phyloP scores from a whole-genome alignment of 2,797 vertebrate species.

The Pseudopleuronectes americanus region DNA sequence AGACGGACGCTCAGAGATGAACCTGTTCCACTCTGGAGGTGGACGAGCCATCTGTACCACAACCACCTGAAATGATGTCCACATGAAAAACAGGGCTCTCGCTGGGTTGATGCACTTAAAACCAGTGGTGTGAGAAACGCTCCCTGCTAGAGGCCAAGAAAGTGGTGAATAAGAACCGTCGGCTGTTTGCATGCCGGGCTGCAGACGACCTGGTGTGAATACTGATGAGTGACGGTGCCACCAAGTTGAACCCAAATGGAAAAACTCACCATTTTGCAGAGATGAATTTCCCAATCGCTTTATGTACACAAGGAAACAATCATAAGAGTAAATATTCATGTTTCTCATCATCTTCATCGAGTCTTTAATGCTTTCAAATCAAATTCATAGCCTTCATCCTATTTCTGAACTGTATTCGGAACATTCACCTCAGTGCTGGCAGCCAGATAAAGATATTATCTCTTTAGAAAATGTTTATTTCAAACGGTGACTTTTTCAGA shows the following conservation, averaged over 20 bases:
- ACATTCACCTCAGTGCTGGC: neutral
- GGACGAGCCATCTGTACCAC: conserved; percentile 27
- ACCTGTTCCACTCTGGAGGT: conserved; percentile 46
- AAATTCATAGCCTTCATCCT: neutral
- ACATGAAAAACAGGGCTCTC: conserved; percentile 25
- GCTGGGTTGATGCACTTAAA: conserved; percentile 18
- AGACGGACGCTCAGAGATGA: conserved; percentile 50
- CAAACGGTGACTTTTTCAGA: neutral
- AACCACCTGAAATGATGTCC: conserved; percentile 26
- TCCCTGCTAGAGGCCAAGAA: neutral
- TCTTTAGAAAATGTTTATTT: conserved; percentile 1
- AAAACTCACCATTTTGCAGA: conserved; percentile 8
- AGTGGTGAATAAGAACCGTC: conserved; percentile 5
- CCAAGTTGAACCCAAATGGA: neutral
- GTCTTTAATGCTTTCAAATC: neutral
- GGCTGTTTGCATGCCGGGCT: neutral
- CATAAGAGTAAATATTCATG: conserved; percentile 54
- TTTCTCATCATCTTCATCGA: neutral
- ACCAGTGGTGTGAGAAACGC: conserved; percentile 13
- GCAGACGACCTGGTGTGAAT: neutral
- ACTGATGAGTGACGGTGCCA: neutral
- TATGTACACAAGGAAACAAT: conserved; percentile 55
- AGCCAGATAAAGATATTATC: neutral
- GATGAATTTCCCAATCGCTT: conserved; percentile 46
- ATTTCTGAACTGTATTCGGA: neutral